phyloP scores from a whole-genome alignment of 2,888 invertebrate genomes.

The Romanomermis culicivorax region DNA sequence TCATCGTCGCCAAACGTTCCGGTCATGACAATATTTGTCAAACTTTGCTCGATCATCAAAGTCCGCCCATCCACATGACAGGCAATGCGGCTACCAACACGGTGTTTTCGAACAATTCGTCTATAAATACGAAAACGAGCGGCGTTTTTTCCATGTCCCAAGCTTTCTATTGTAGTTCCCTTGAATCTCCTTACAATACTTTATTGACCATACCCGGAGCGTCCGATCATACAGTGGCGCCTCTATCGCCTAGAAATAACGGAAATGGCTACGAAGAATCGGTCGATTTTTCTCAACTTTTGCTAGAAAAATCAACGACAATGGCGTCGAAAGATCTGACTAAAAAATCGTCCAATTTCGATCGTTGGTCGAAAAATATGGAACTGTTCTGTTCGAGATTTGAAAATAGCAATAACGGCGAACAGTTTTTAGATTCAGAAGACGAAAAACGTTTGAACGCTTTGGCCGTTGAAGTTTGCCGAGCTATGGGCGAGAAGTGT shows the following conservation, averaged over 20 bases:
- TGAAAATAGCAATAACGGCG: neutral
- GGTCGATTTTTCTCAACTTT: slow-evolving; percentile 12
- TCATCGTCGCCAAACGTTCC: slow-evolving; percentile 70
- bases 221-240: too few species aligned
- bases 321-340: too few species aligned
- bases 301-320: slow-evolving; percentile 5
- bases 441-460: neutral
- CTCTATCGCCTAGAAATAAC: slow-evolving; percentile 14
- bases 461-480: too few species aligned
- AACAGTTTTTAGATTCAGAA: neutral
- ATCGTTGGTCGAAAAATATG: neutral
- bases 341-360: neutral
- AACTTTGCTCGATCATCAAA: neutral
- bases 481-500: too few species aligned
- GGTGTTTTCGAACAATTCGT: slow-evolving; percentile 18
- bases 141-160: slow-evolving; percentile 16
- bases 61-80: neutral
- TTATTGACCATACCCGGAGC: too few species aligned
- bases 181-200: neutral
- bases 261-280: slow-evolving; percentile 13
- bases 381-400: neutral
- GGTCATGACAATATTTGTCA: slow-evolving; percentile 57
- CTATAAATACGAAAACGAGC: slow-evolving; percentile 23
- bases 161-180: neutral
- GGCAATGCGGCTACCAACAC: slow-evolving; percentile 4